Evolutionary conservation across 2,113 vertebrate genomes (phyloP).

Genomic region (Chionis minor): DNA sequence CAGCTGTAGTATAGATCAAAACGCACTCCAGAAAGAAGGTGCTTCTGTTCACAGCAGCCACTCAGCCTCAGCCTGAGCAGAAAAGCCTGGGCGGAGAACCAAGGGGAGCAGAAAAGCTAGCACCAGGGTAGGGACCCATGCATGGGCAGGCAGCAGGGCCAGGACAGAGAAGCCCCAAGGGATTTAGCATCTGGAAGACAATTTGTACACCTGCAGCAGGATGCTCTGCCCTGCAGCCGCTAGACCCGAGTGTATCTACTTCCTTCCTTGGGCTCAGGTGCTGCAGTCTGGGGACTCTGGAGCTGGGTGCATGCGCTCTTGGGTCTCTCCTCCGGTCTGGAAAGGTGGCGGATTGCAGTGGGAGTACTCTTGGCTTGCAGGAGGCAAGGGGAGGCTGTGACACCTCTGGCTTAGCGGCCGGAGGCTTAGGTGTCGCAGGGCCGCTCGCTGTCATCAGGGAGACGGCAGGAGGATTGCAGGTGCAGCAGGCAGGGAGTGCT

Average conservation of each 20-base stretch:
- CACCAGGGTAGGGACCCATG: background rate
- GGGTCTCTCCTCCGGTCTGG: background rate
- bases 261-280: background rate
- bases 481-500: too few relatives aligned
- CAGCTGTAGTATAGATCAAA: background rate
- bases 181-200: background rate
- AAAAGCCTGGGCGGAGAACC: background rate
- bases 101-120: background rate
- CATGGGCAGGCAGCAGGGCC: background rate
- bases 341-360: background rate
- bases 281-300: background rate
- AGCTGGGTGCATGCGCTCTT: background rate
- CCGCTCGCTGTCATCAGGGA: too few relatives aligned
- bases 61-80: background rate
- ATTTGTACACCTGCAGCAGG: background rate
- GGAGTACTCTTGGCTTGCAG: background rate
- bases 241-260: constrained; percentile 25
- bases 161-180: background rate
- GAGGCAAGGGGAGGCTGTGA: background rate
- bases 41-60: background rate
- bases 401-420: background rate
- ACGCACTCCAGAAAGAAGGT: background rate
- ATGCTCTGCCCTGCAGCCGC: background rate
- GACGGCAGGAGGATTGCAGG: too few relatives aligned
- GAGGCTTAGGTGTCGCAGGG: background rate